Base-by-base conservation (phyloP, 1,140 invertebrate species). In the Rhysida immarginata region DNA sequence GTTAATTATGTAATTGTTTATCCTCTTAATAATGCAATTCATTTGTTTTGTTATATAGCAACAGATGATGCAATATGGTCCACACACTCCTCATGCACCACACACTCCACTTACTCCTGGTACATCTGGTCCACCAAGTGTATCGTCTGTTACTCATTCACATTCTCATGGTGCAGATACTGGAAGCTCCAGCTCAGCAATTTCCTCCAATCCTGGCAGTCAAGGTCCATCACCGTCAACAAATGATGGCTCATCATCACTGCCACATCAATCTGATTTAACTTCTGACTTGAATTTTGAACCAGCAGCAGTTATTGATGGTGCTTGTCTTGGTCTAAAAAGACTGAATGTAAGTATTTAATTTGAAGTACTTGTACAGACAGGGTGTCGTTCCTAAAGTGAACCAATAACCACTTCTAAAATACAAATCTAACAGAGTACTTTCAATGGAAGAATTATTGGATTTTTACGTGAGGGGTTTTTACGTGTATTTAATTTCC, bases 261-360 rank as follows among this genome's bases (percentile, higher is more conserved):
- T 57, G 77, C 76, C 60, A 75, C 35, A 59, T 53, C 42, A 59
- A 61, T 54, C 81, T 41, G 86, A 87, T 70, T 80, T 92, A 60
- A 84, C 84, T 27, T 84, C 84, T 20, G 89, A 94, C 68, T 77
- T 95, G 60, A 91, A 89, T 72, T 95, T 94, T 69, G 90, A 95
- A 71, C 88, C 90, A 13, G 84, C 84, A 63, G 85, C 83, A 61
- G 85, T 91, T 63, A 89, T 91, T 63, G 87, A 91, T 66, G 87
- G 87, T 21, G 89, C 92, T 70, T 85, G 83, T 58, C 81, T 84
- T 51, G 82, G 82, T 18, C 83, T 86, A 66, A 87, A 92, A 71
- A 81, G 81, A 51, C 76, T 96, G 58, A 94, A 93, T 77, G 91
- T 94, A 77, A 89, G 85, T 81, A n/a, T n/a, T n/a, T n/a, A n/a